These are phyloP conservation scores for Erpornis zantholeuca DNA, from an alignment of 2,113 vertebrate species.

Conservation along the genomic window DNA sequence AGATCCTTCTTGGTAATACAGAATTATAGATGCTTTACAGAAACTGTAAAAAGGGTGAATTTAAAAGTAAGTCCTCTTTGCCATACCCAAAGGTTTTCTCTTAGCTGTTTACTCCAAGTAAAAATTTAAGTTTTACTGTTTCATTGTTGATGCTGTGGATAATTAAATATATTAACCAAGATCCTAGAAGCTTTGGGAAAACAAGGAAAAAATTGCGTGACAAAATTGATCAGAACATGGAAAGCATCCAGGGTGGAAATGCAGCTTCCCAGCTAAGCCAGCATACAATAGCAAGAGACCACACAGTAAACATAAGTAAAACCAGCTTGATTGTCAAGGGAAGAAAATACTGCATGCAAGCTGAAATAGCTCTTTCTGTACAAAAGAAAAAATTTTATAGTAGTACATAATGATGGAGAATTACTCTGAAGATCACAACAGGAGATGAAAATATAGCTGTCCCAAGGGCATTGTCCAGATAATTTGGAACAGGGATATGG, in stretches of 20 bases:
- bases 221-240: conserved; percentile 53
- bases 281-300: conserved; percentile 49
- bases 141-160: not conserved
- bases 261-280: conserved; percentile 48
- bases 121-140: not conserved
- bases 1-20: not conserved
- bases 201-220: conserved; percentile 17
- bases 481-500: not conserved
- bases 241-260: conserved; percentile 63
- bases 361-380: conserved; percentile 27
- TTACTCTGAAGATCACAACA: not conserved
- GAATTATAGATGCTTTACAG: not conserved
- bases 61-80: not conserved
- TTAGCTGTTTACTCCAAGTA: not conserved
- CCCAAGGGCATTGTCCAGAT: not conserved
- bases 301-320: conserved; percentile 64
- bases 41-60: not conserved
- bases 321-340: conserved; percentile 60
- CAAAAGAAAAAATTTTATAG: not conserved
- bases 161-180: conserved; percentile 14
- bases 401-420: not conserved
- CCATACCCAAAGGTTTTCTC: not conserved
- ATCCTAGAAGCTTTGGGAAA: conserved; percentile 23
- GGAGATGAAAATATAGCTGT: not conserved
- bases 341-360: not conserved